phyloP scores from a whole-genome alignment of 2,888 invertebrate genomes.

The Tortrix viridana region DNA sequence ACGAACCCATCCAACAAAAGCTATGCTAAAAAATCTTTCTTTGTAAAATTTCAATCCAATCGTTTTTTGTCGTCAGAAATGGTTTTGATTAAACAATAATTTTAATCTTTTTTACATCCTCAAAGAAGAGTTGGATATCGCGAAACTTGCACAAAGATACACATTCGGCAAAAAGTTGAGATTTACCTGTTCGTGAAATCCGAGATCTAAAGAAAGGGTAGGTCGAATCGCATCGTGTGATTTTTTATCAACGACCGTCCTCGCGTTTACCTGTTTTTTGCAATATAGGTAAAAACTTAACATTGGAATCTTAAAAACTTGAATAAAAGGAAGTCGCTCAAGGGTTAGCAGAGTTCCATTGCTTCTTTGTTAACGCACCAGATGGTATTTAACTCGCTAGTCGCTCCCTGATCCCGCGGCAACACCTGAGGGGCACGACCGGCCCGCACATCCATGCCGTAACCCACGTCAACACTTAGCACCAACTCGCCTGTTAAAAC shows the following conservation, averaged over 20 bases:
- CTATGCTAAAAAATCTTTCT: slow-evolving; percentile 72
- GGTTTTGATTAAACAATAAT: slow-evolving; percentile 76
- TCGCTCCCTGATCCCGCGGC: slow-evolving; percentile 71
- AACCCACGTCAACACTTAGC: slow-evolving; percentile 44
- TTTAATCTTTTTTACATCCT: slow-evolving; percentile 63
- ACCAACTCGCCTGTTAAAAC: slow-evolving; percentile 6
- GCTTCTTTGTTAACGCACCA: slow-evolving; percentile 62
- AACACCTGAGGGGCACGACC: slow-evolving; percentile 73
- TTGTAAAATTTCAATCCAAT: slow-evolving; percentile 66
- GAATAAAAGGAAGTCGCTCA: slow-evolving; percentile 76
- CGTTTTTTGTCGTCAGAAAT: slow-evolving; percentile 71
- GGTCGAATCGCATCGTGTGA: slow-evolving; percentile 63
- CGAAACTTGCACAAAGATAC: slow-evolving; percentile 75
- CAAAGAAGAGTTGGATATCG: slow-evolving; percentile 77
- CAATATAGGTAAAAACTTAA: slow-evolving; percentile 59
- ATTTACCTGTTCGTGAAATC: slow-evolving; percentile 82
- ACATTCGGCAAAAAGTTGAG: slow-evolving; percentile 71
- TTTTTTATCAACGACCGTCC: slow-evolving; percentile 62
- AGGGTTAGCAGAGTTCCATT: slow-evolving; percentile 74
- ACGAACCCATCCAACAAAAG: slow-evolving; percentile 72
- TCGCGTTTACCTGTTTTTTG: slow-evolving; percentile 69
- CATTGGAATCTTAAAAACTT: slow-evolving; percentile 63
- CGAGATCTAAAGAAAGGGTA: slow-evolving; percentile 81
- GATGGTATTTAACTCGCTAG: slow-evolving; percentile 68
- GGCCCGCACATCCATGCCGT: slow-evolving; percentile 47